Base-by-base conservation (phyloP, 2,797 vertebrate species). In the Tolypeutes matacus region DNA sequence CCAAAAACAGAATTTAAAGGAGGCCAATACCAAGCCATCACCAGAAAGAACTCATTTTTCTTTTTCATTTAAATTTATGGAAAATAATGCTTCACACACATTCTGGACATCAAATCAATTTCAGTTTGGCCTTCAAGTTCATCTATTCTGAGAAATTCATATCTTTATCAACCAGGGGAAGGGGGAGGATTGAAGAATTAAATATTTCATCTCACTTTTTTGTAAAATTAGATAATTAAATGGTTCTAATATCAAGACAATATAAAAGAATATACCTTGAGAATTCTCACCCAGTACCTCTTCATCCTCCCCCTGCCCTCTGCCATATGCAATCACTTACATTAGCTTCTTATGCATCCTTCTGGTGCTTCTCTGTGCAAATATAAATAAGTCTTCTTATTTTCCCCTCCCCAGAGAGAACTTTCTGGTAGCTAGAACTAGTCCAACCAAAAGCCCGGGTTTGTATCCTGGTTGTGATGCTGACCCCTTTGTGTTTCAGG, bases 361-460 rank as follows among this genome's bases (percentile, higher is more conserved):
- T 46, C 60, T 42, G 18, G 17, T 20, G 34, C 92, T 95, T 86
- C 69, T 85, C 93, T 89, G 91, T 85, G 92, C 85, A 97, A 94
- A 95, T 84, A 15, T 23, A 84, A 72, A 46, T 53, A 75, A 75
- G 34, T 58, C 72, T 70, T 64, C 89, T 86, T 56, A 77, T 92
- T 95, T 89, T 77, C 60, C 60, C 58, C 73, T 96, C 46, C 49
- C 23, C 42, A 64, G 70, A 89, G 34, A 67, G 88, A 90, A 78
- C 49, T 84, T 86, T 65, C 70, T 88, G 67, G 87, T 34, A 64
- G 85, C 27, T 86, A 82, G 51, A 89, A 62, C 21, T 8, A 0
- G 17, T 84, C 80, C 65, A 62, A 5, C n/a, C 76, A 51, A 93
- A 78, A 91, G 17, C 60, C 53, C 53, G 46, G 78, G 23, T 69